Evolutionary conservation across 2,797 vertebrate species (phyloP).

Genomic region (Tenualosa ilisha): DNA sequence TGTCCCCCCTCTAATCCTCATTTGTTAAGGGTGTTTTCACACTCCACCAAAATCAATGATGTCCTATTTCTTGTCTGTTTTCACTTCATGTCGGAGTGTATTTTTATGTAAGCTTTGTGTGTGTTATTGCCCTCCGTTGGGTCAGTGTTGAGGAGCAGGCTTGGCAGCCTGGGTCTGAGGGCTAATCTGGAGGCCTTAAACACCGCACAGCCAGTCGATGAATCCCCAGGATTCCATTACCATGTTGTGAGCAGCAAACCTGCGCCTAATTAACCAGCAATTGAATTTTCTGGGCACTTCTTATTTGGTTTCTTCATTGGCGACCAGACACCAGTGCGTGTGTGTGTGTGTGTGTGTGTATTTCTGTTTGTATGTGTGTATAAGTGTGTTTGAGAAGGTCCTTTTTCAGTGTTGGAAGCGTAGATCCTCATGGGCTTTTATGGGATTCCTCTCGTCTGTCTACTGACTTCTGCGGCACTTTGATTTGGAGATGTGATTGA

Average conservation of each 20-base stretch:
- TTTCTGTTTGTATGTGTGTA: neutral
- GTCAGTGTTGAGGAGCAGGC: neutral
- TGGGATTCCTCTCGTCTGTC: neutral
- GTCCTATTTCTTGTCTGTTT: neutral
- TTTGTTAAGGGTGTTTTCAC: neutral
- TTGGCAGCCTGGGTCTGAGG: neutral
- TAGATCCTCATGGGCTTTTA: slow-evolving; percentile 13
- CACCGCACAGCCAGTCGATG: slow-evolving; percentile 60
- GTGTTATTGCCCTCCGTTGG: neutral
- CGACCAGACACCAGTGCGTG: slow-evolving; percentile 26
- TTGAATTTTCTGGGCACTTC: slow-evolving; percentile 49
- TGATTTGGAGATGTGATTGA: neutral
- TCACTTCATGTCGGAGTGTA: neutral
- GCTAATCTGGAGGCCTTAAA: slow-evolving; percentile 61
- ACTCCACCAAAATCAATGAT: neutral
- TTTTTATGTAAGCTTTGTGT: neutral
- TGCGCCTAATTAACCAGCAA: slow-evolving; percentile 58
- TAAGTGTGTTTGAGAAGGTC: neutral
- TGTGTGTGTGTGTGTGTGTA: neutral
- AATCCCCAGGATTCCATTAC: slow-evolving; percentile 60
- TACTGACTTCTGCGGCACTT: slow-evolving; percentile 22
- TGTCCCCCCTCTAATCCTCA: neutral
- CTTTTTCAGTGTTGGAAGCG: slow-evolving; percentile 8
- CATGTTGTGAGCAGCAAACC: slow-evolving; percentile 51
- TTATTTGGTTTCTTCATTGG: slow-evolving; percentile 39